Base-by-base conservation (phyloP, 2,888 invertebrate species). In the Tipula vernalis region DNA sequence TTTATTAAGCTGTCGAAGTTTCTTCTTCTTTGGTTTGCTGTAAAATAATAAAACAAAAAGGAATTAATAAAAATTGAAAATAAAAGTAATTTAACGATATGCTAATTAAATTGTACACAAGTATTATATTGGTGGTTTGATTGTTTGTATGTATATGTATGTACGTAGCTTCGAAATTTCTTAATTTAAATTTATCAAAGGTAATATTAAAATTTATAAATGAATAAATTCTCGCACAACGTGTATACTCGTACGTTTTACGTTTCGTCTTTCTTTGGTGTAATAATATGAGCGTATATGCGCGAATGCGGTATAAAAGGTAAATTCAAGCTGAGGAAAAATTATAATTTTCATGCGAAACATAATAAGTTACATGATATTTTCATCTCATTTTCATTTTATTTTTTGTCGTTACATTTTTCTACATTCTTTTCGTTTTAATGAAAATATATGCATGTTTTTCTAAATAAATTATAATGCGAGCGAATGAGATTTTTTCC, bases 321-420 rank as follows among this genome's bases (percentile, higher is more conserved):
- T 71, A 71, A 28, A 71, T 18, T 71, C 28, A 28, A 28, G 71
- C 71, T 28, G 71, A 71, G 71, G 28, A 71, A 71, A 71, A 28
- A 71, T 71, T 71, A 71, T 71, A 71, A 71, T 71, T 71, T 71
- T 71, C 28, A 71, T 71, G 71, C 28, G 71, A 71, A 71, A 71
- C 71, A 71, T 71, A 71, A 71, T 71, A 71, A 71, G 71, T 71
- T 71, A 71, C 71, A 71, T 71, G 71, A 71, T 71, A 71, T 71
- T 71, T 71, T 71, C 71, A 71, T 71, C 18, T 71, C 71, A 71
- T 71, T 71, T 71, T 71, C 71, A 71, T 71, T 28, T 18, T 71
- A 28, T 18, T 51, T 51, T n/a, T 18, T 51, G 51, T 51, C 71
- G 71, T 71, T 71, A 71, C 15, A 51, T 6, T 51, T 51, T 51